Evolutionary conservation across 2,888 invertebrate species (phyloP).

Genomic region (Macrosoma leucophasiata): DNA sequence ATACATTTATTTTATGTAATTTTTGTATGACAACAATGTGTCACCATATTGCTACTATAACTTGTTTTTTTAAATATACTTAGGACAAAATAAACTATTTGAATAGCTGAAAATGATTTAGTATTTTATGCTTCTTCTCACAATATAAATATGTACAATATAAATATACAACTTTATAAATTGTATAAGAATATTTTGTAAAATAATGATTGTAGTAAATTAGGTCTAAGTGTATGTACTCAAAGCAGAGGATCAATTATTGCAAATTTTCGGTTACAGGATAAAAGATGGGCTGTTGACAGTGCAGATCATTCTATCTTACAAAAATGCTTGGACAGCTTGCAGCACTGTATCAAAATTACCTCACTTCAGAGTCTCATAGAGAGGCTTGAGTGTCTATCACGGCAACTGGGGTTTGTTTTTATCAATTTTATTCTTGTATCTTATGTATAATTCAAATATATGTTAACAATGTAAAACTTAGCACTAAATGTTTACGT

Average conservation of each 20-base stretch:
- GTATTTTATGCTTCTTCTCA: too few species aligned
- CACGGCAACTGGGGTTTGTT: slow-evolving; percentile 88
- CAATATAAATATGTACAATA: too few species aligned
- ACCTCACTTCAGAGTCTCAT: slow-evolving; percentile 93
- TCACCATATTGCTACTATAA: too few species aligned
- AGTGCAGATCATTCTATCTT: slow-evolving; percentile 88
- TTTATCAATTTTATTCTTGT: slow-evolving; percentile 2
- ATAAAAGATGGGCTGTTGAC: slow-evolving; percentile 92
- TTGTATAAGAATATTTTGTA: too few species aligned
- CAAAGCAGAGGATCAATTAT: too few species aligned
- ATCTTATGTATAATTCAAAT: slow-evolving; percentile 1
- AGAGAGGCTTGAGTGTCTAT: slow-evolving; percentile 92
- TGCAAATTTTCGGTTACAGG: slow-evolving; percentile 76
- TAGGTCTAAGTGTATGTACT: too few species aligned
- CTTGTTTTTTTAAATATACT: slow-evolving; percentile 4
- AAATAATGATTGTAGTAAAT: too few species aligned
- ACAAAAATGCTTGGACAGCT: slow-evolving; percentile 92
- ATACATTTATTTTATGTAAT: too few species aligned
- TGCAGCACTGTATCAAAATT: slow-evolving; percentile 96
- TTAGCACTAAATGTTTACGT: not conserved
- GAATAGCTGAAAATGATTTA: too few species aligned
- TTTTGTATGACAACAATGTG: too few species aligned
- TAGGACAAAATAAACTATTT: too few species aligned
- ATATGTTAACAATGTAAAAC: not conserved
- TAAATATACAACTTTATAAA: too few species aligned